phyloP scores from a whole-genome alignment of 2,888 invertebrate genomes.

The Pherbina coryleti region DNA sequence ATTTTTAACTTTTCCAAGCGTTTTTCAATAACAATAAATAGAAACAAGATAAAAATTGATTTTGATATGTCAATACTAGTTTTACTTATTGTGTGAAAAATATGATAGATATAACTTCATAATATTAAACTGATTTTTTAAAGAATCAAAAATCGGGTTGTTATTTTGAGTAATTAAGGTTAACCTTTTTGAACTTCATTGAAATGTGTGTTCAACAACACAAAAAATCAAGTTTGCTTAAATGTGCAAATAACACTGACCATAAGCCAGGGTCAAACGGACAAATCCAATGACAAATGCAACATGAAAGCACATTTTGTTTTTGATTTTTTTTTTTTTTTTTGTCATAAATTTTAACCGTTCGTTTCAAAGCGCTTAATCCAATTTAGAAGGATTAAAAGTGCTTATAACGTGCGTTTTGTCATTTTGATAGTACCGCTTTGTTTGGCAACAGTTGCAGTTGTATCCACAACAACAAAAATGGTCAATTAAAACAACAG shows the following conservation, averaged over 20 bases:
- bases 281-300: background rate
- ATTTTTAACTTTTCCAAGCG: too few species aligned
- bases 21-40: too few species aligned
- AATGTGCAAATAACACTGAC: background rate
- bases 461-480: constrained; percentile 7
- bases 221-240: background rate
- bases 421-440: constrained; percentile 33
- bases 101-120: too few species aligned
- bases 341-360: background rate
- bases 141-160: too few species aligned
- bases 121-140: too few species aligned
- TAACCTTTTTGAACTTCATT: too few species aligned
- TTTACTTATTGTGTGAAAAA: too few species aligned
- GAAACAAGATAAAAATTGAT: too few species aligned
- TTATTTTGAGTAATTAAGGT: too few species aligned
- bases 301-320: background rate
- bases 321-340: background rate
- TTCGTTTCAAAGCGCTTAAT: constrained; percentile 59
- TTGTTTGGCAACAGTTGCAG: constrained; percentile 8
- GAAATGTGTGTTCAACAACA: too few species aligned
- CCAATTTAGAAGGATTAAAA: constrained; percentile 67
- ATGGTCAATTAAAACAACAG: constrained; percentile 37
- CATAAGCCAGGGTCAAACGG: background rate
- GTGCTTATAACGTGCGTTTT: constrained; percentile 26
- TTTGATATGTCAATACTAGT: too few species aligned